phyloP scores from a whole-genome alignment of 2,797 vertebrate genomes.

The Gastrophryne carolinensis region DNA sequence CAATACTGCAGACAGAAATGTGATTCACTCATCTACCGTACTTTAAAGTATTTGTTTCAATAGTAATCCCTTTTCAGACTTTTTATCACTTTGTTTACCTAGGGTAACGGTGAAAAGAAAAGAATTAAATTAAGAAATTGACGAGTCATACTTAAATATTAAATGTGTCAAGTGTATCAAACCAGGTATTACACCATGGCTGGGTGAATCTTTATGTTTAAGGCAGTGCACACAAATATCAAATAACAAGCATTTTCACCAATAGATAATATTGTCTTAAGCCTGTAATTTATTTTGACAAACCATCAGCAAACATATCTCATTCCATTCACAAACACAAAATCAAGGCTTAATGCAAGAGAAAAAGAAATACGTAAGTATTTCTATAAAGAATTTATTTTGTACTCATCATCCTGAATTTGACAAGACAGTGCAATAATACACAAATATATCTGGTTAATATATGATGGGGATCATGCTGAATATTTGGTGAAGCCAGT shows the following conservation, averaged over 20 bases:
- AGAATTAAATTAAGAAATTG: not conserved
- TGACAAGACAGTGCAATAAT: not conserved
- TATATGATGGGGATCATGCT: too few relatives aligned
- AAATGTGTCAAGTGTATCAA: slow-evolving; percentile 19
- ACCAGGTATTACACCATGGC: slow-evolving; percentile 14
- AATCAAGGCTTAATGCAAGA: not conserved
- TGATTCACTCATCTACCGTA: not conserved
- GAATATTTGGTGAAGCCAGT: too few relatives aligned
- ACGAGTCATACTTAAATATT: not conserved
- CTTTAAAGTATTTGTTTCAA: not conserved
- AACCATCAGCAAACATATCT: not conserved
- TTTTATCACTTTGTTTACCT: not conserved
- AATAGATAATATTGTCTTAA: not conserved
- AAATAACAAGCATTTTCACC: not conserved
- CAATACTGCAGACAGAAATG: not conserved
- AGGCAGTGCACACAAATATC: not conserved
- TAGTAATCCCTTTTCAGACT: not conserved
- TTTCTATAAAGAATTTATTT: not conserved
- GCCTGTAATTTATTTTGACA: not conserved
- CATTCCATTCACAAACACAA: not conserved
- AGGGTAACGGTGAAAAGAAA: slow-evolving; percentile 2
- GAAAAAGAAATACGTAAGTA: not conserved
- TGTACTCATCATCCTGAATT: not conserved
- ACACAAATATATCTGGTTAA: too few relatives aligned
- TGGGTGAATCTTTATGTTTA: slow-evolving; percentile 14